Conservation (phyloP, 2,797 vertebrate genomes). For the Perodicticus potto region DNA sequence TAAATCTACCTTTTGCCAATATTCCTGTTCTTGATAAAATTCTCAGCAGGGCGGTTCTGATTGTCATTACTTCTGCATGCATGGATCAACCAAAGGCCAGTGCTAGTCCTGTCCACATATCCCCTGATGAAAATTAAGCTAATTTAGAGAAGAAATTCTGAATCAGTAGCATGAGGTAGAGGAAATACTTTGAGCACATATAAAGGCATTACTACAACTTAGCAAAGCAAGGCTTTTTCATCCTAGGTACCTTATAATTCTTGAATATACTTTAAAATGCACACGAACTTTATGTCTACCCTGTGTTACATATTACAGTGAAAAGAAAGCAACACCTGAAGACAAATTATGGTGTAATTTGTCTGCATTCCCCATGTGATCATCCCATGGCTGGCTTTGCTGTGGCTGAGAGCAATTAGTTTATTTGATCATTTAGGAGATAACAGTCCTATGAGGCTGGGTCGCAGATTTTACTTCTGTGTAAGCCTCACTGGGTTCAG, state of each 20-base stretch:
- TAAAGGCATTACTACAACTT: slow-evolving; percentile 51
- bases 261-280: neutral
- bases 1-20: slow-evolving; percentile 62
- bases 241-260: slow-evolving; percentile 31
- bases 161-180: slow-evolving; percentile 70
- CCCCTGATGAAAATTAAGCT: slow-evolving; percentile 61
- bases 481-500: neutral
- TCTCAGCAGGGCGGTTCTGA: slow-evolving; percentile 18
- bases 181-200: slow-evolving; percentile 10
- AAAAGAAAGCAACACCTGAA: slow-evolving; percentile 42
- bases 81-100: slow-evolving; percentile 37
- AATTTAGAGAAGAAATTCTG: slow-evolving; percentile 67
- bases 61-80: slow-evolving; percentile 55
- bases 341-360: slow-evolving; percentile 49
- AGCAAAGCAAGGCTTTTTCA: slow-evolving; percentile 54
- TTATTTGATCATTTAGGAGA: slow-evolving; percentile 44
- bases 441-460: slow-evolving; percentile 41
- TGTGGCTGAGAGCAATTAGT: slow-evolving; percentile 1
- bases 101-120: slow-evolving; percentile 26
- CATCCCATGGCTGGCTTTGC: neutral
- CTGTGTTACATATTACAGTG: neutral
- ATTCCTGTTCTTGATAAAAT: slow-evolving; percentile 47
- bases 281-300: no score
- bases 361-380: slow-evolving; percentile 52
- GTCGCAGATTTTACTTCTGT: slow-evolving; percentile 63